Conservation (phyloP, 2,888 invertebrate species). For the Lissonota sp. region DNA sequence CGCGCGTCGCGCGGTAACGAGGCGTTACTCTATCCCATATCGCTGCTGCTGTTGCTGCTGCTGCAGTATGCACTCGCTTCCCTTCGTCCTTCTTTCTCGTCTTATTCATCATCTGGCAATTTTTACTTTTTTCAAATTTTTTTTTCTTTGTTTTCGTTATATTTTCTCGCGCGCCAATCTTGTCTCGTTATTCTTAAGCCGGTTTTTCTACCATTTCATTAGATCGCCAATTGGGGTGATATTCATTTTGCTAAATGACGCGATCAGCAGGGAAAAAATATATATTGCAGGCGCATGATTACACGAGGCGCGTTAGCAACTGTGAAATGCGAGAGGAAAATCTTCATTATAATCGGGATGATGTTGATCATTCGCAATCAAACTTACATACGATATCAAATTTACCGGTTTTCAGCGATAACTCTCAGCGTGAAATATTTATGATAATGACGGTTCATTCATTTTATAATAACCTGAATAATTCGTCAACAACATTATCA, state of each 20-base stretch:
- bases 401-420: slow-evolving; percentile 46
- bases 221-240: slow-evolving; percentile 40
- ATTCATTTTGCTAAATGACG: slow-evolving; percentile 35
- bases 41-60: slow-evolving; percentile 8
- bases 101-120: slow-evolving; percentile 12
- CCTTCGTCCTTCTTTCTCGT: background rate
- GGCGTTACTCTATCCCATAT: slow-evolving; percentile 48
- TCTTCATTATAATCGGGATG: slow-evolving; percentile 33
- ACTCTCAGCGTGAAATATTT: slow-evolving; percentile 22
- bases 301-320: slow-evolving; percentile 41
- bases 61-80: background rate
- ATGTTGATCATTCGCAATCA: no score
- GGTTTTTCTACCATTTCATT: slow-evolving; percentile 28
- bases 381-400: no score
- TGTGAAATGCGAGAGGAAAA: slow-evolving; percentile 36
- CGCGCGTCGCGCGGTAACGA: slow-evolving; percentile 43
- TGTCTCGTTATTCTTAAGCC: slow-evolving; percentile 38
- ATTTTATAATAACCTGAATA: slow-evolving; percentile 43
- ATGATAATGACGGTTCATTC: slow-evolving; percentile 11
- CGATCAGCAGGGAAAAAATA: background rate
- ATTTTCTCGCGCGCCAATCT: slow-evolving; percentile 7
- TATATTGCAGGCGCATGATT: slow-evolving; percentile 29
- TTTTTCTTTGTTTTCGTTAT: slow-evolving; percentile 28
- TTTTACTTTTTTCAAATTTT: slow-evolving; percentile 10
- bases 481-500: slow-evolving; percentile 52